Conservation (phyloP, 1,140 invertebrate species). For the Papilio dardanus region DNA sequence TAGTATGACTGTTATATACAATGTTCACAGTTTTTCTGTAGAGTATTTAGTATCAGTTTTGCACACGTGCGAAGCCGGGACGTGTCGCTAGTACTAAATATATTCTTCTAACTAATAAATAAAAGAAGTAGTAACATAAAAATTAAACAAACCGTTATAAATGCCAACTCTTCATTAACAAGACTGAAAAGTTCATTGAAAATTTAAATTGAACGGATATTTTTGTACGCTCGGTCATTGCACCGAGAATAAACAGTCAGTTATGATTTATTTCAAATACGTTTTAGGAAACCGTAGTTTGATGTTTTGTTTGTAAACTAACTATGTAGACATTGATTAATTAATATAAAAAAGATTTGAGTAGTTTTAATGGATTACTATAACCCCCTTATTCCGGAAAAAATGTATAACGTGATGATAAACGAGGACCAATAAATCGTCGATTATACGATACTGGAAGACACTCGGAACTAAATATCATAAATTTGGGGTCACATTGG, state of each 20-base stretch:
- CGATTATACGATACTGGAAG: too few relatives aligned
- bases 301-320: slow-evolving; percentile 33
- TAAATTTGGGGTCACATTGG: too few relatives aligned
- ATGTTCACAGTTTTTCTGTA: too few relatives aligned
- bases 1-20: too few relatives aligned
- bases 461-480: too few relatives aligned
- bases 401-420: too few relatives aligned
- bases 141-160: not conserved
- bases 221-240: slow-evolving; percentile 30
- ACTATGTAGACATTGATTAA: slow-evolving; percentile 17
- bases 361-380: not conserved
- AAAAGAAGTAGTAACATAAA: not conserved
- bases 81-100: not conserved
- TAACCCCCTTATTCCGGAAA: too few relatives aligned
- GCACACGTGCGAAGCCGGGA: too few relatives aligned
- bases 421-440: too few relatives aligned
- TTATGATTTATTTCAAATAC: slow-evolving; percentile 37
- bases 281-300: slow-evolving; percentile 28
- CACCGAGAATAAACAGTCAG: slow-evolving; percentile 31
- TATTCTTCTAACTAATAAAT: not conserved
- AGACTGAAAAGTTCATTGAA: slow-evolving; percentile 36
- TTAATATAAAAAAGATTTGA: not conserved
- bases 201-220: slow-evolving; percentile 35
- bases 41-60: too few relatives aligned
- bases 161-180: slow-evolving; percentile 26